Percentiles rank a stretch among this genome's conserved stretches.
Evolutionary conservation across 1,140 invertebrate species (phyloP).

Genomic region (Brachionus paranguensis): DNA sequence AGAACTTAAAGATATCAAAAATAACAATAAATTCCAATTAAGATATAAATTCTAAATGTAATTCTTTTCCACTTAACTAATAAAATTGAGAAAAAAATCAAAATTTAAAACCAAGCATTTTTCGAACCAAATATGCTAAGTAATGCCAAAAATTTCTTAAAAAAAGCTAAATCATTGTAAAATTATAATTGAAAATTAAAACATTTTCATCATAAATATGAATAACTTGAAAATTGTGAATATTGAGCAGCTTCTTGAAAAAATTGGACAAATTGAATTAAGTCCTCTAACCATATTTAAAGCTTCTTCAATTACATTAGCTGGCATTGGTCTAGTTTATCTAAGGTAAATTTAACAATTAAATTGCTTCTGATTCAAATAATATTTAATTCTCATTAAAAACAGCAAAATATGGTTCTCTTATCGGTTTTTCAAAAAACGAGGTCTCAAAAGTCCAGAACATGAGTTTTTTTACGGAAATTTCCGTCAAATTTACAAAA

Average conservation of each 20-base stretch:
- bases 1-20: too few relatives aligned
- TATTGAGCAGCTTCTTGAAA: background rate
- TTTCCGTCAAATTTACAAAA: background rate
- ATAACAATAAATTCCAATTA: too few relatives aligned
- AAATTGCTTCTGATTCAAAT: too few relatives aligned
- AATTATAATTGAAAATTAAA: background rate
- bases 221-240: background rate
- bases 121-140: background rate
- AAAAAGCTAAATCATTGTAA: background rate
- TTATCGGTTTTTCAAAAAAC: background rate
- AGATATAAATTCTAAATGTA: too few relatives aligned
- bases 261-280: background rate
- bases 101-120: background rate
- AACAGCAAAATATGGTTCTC: background rate
- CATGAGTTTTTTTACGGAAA: slow-evolving; percentile 24
- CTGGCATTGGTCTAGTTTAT: background rate
- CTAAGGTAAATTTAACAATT: background rate
- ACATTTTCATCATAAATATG: background rate
- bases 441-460: background rate
- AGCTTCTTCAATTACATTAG: background rate
- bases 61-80: too few relatives aligned
- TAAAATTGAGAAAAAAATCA: too few relatives aligned
- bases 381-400: background rate
- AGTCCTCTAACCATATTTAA: background rate
- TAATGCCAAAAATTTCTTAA: background rate